Conservation (phyloP, 2,888 invertebrate species). For the Alentia gelatinosa region DNA sequence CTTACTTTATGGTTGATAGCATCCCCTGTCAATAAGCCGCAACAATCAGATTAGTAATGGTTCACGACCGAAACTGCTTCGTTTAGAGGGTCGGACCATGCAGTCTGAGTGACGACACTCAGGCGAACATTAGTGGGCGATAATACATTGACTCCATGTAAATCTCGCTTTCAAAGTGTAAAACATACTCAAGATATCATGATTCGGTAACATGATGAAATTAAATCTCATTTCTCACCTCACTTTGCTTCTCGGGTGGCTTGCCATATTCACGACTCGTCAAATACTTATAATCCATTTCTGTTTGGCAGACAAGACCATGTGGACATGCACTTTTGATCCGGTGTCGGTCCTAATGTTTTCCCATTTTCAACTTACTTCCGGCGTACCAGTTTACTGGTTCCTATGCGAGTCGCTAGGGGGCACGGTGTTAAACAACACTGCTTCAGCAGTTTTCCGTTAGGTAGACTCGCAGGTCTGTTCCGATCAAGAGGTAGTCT, state of each 20-base stretch:
- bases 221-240: neutral
- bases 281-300: constrained; percentile 23
- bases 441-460: too few relatives aligned
- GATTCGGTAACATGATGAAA: neutral
- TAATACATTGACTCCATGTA: neutral
- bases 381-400: too few relatives aligned
- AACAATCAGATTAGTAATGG: neutral
- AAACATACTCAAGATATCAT: neutral
- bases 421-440: too few relatives aligned
- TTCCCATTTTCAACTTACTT: too few relatives aligned
- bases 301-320: neutral
- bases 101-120: neutral
- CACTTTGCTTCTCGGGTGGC: constrained; percentile 31
- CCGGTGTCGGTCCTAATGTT: too few relatives aligned
- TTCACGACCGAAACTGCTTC: neutral
- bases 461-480: too few relatives aligned
- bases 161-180: neutral
- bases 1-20: too few relatives aligned
- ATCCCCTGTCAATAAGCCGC: neutral
- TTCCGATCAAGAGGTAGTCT: too few relatives aligned
- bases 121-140: neutral
- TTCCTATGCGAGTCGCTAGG: too few relatives aligned
- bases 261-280: constrained; percentile 31
- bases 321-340: too few relatives aligned
- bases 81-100: neutral